A percentile compares a stretch with the other conserved stretches of the same genome.
These are phyloP conservation scores for Amniataba percoides DNA, from an alignment of 2,797 vertebrate genomes.

Conservation along the genomic window DNA sequence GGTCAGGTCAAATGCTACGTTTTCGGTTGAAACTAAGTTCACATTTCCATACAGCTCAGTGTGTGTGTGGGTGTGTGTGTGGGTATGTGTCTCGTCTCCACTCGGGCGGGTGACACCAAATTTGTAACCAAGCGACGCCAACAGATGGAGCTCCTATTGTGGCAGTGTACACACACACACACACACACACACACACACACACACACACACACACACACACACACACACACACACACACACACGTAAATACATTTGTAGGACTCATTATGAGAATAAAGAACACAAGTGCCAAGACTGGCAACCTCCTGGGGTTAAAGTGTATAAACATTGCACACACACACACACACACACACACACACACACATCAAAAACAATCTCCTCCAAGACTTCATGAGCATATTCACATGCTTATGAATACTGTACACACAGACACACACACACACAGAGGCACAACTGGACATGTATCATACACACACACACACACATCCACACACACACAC, in stretches of 20 bases:
- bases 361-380: constrained; percentile 34
- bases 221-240: constrained; percentile 25
- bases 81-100: constrained; percentile 62
- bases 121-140: constrained; percentile 82
- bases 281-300: constrained; percentile 33
- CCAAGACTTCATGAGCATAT: constrained; percentile 36
- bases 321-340: constrained; percentile 8
- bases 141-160: constrained; percentile 88
- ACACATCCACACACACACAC: constrained; percentile 14
- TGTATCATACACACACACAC: constrained; percentile 3
- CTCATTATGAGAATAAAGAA: constrained; percentile 64
- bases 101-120: constrained; percentile 82
- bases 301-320: constrained; percentile 59
- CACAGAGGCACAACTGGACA: constrained; percentile 2
- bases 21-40: constrained; percentile 96
- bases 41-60: constrained; percentile 93
- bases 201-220: constrained; percentile 10
- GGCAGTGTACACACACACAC: background rate
- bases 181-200: constrained; percentile 6
- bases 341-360: constrained; percentile 11
- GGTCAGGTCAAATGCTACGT: constrained; percentile 90
- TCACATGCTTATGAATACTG: background rate
- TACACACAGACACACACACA: constrained; percentile 8
- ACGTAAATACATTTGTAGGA: background rate
- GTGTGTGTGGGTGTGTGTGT: constrained; percentile 38